Percentiles rank a stretch among this genome's conserved stretches.
These are phyloP conservation scores for Tethya wilhelma DNA, from an alignment of 37 sponge, comb jelly and placozoan genomes.

Conservation along the genomic window DNA sequence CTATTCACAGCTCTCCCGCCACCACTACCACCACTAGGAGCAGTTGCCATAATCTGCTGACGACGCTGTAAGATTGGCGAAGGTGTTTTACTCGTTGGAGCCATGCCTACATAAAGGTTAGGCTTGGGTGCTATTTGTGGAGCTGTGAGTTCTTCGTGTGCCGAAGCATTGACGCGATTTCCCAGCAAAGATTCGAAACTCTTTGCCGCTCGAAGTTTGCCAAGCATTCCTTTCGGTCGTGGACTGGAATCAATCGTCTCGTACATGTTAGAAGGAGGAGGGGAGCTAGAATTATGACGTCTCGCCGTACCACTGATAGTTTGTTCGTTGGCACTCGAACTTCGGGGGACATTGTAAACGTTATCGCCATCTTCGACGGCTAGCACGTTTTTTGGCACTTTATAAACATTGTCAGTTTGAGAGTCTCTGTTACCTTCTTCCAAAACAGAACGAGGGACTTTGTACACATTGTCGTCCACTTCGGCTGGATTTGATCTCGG, in stretches of 20 bases:
- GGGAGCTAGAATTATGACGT: not conserved
- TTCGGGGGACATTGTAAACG: not conserved
- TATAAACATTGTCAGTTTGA: not conserved
- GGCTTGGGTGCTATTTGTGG: not conserved
- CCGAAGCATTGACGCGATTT: not conserved
- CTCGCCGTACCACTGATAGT: not conserved
- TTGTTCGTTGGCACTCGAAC: not conserved
- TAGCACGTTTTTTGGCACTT: not conserved
- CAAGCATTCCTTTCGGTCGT: not conserved
- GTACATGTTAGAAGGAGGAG: not conserved
- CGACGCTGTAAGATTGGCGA: not conserved
- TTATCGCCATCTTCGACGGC: not conserved
- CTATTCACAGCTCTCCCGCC: not conserved
- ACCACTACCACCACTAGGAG: not conserved
- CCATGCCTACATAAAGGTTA: not conserved
- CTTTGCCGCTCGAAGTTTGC: not conserved
- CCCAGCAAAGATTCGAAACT: conserved; percentile 6
- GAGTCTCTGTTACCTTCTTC: not conserved
- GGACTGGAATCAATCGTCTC: not conserved
- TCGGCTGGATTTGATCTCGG: not conserved
- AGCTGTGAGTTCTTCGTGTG: not conserved
- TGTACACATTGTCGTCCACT: not conserved
- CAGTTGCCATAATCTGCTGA: not conserved
- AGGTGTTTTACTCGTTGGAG: not conserved
- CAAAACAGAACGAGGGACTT: not conserved